A percentile compares a stretch with the other conserved stretches of the same genome.
Evolutionary conservation across 2,797 vertebrate species (phyloP).

Genomic region (Gadopsis marmoratus): DNA sequence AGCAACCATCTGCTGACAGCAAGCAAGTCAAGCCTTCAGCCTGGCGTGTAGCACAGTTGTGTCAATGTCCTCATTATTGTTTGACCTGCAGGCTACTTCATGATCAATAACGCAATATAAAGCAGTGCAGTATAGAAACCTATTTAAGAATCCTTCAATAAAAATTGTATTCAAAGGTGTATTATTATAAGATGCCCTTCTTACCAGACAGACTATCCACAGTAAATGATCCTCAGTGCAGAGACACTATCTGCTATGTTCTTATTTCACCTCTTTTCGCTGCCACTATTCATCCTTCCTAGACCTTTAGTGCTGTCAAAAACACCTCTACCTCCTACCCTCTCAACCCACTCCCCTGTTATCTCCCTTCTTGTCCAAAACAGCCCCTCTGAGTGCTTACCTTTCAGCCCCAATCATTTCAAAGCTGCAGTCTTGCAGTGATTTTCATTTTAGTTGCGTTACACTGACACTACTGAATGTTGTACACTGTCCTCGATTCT

Average conservation of each 20-base stretch:
- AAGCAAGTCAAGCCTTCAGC: conserved; percentile 3
- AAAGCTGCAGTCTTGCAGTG: conserved; percentile 58
- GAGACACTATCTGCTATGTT: conserved; percentile 33
- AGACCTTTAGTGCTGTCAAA: conserved; percentile 64
- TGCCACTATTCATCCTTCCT: conserved; percentile 40
- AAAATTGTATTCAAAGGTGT: neutral
- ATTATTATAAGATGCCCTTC: conserved; percentile 20
- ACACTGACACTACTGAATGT: conserved; percentile 48
- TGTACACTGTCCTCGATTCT: conserved; percentile 56
- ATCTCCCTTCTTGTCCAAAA: conserved; percentile 69
- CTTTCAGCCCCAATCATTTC: conserved; percentile 75
- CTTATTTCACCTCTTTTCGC: conserved; percentile 46
- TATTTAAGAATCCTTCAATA: conserved; percentile 3
- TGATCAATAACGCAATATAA: conserved; percentile 13
- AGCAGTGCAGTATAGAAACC: neutral
- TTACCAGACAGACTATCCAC: conserved; percentile 1
- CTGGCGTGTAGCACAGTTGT: neutral
- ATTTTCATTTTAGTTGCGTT: conserved; percentile 72
- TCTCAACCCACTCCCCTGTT: conserved; percentile 59
- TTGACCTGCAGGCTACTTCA: conserved; percentile 18
- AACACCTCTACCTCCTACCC: conserved; percentile 65
- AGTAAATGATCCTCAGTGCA: conserved; percentile 32
- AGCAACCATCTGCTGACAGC: neutral
- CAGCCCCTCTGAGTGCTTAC: conserved; percentile 69
- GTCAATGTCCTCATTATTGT: conserved; percentile 32